Conservation (phyloP, 2,888 invertebrate species). For the Fabriciana adippe region DNA sequence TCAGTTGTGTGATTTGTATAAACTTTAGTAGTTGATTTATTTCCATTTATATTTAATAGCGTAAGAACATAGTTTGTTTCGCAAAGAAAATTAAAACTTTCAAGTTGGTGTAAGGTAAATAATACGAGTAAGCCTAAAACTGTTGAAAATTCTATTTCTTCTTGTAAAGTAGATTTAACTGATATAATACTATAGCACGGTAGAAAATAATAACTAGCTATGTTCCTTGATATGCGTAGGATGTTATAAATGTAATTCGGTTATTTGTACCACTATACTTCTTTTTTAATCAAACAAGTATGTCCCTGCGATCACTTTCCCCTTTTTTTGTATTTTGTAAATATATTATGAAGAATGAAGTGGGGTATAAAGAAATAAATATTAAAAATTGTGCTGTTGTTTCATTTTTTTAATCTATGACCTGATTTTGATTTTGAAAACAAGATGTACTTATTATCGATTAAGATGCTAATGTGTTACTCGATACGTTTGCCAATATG, state of each 20-base stretch:
- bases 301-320: slow-evolving; percentile 40
- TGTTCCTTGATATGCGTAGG: slow-evolving; percentile 68
- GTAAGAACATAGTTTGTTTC: not conserved
- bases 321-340: slow-evolving; percentile 73
- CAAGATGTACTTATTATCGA: too few relatives aligned
- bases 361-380: slow-evolving; percentile 70
- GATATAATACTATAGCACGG: slow-evolving; percentile 59
- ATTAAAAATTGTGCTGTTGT: slow-evolving; percentile 33
- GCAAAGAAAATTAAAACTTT: not conserved
- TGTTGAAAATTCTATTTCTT: slow-evolving; percentile 65
- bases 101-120: slow-evolving; percentile 37
- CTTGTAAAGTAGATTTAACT: slow-evolving; percentile 71
- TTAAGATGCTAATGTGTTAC: too few relatives aligned
- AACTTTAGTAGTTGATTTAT: not conserved
- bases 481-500: too few relatives aligned
- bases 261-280: slow-evolving; percentile 54
- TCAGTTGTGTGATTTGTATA: not conserved
- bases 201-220: slow-evolving; percentile 72
- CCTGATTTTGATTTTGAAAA: too few relatives aligned
- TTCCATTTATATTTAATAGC: slow-evolving; percentile 32
- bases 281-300: slow-evolving; percentile 41
- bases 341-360: slow-evolving; percentile 70
- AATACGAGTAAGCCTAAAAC: slow-evolving; percentile 50
- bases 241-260: slow-evolving; percentile 59
- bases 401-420: slow-evolving; percentile 11